Percentiles rank a stretch among this genome's conserved stretches.
Evolutionary conservation across 2,113 vertebrate species (phyloP).

Genomic region (Nyctereutes procyonoides): DNA sequence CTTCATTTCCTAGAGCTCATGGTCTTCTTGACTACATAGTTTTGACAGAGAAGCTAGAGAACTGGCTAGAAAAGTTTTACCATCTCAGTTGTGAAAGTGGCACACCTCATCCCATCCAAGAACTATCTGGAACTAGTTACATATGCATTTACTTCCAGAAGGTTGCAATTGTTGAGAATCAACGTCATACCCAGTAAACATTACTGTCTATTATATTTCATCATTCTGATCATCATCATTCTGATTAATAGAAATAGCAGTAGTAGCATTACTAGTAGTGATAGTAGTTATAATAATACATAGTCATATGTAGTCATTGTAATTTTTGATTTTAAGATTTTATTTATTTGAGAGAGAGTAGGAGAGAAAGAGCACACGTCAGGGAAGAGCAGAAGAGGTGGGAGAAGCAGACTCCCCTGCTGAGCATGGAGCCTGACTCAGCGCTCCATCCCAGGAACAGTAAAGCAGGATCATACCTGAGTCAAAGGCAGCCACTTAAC

Average conservation of each 20-base stretch:
- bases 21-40: not conserved
- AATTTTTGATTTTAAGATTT: not conserved
- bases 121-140: not conserved
- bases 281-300: not conserved
- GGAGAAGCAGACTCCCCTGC: not conserved
- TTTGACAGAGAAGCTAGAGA: not conserved
- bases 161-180: not conserved
- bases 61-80: not conserved
- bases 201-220: not conserved
- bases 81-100: not conserved
- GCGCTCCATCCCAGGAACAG: not conserved
- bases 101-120: accelerated
- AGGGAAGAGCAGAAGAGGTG: not conserved
- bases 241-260: not conserved
- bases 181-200: not conserved
- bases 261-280: not conserved
- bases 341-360: not conserved
- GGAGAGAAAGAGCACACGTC: not conserved
- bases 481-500: not conserved
- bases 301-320: not conserved
- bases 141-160: not conserved
- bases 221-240: not conserved
- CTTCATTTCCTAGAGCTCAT: not conserved
- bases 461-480: not conserved
- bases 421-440: not conserved